phyloP scores from a whole-genome alignment of 2,113 vertebrate genomes.

The Poeciliopsis occidentalis region DNA sequence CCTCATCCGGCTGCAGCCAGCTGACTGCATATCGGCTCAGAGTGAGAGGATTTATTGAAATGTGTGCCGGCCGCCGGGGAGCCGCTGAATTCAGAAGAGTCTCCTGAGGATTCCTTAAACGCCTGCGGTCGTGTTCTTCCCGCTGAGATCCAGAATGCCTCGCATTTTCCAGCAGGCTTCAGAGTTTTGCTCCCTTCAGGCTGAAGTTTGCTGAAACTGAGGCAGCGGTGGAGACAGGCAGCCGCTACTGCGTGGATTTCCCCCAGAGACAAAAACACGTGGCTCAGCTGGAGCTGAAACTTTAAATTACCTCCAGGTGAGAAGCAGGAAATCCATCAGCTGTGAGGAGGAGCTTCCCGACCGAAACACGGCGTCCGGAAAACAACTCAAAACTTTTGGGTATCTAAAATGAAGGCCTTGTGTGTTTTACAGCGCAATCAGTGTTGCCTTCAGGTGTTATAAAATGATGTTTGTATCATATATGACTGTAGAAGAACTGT shows the following conservation, averaged over 20 bases:
- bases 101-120: conserved; percentile 56
- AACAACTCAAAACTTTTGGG: too few relatives aligned
- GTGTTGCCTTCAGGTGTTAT: too few relatives aligned
- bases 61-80: conserved; percentile 24
- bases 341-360: conserved; percentile 1
- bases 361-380: too few relatives aligned
- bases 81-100: conserved; percentile 56
- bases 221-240: not conserved
- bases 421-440: too few relatives aligned
- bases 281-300: conserved; percentile 37
- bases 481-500: too few relatives aligned
- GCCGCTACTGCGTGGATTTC: conserved; percentile 2
- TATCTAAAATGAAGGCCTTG: too few relatives aligned
- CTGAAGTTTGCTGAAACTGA: conserved; percentile 1
- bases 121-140: conserved; percentile 50
- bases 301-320: conserved; percentile 44
- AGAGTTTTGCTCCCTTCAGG: conserved; percentile 32
- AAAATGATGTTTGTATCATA: too few relatives aligned
- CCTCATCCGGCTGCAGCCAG: conserved; percentile 40
- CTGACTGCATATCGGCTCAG: conserved; percentile 46
- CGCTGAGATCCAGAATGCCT: conserved; percentile 26
- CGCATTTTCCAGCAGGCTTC: conserved; percentile 32
- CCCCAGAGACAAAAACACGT: conserved; percentile 1
- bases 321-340: conserved; percentile 16
- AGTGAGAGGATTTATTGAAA: conserved; percentile 58